phyloP scores from a whole-genome alignment of 2,113 vertebrate species.

The Chrysochloris asiatica region DNA sequence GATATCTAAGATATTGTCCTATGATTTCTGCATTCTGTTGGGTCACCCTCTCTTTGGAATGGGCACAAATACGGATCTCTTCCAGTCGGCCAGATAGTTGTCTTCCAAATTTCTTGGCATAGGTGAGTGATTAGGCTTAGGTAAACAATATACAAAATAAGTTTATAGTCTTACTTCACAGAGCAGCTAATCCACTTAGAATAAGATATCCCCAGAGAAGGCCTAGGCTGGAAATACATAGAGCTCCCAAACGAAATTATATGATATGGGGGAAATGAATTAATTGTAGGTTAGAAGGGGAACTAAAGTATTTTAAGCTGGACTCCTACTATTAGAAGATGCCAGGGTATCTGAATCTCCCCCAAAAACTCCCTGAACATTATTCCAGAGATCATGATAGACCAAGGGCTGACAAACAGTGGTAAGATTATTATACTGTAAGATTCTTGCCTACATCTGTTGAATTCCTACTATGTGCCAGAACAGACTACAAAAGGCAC shows the following conservation, averaged over 20 bases:
- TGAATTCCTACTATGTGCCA: not conserved
- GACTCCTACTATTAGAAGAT: not conserved
- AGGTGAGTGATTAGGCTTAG: constrained; percentile 54
- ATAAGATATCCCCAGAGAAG: constrained; percentile 46
- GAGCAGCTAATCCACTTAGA: constrained; percentile 62
- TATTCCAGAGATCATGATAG: not conserved
- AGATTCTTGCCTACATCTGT: not conserved
- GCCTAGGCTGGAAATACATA: not conserved
- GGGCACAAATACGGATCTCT: no score
- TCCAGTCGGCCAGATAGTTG: no score
- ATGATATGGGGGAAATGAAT: constrained; percentile 28
- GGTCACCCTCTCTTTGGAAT: no score
- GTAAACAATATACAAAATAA: constrained; percentile 65
- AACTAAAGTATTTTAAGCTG: not conserved
- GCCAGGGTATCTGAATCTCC: not conserved
- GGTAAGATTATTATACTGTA: not conserved
- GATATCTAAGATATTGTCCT: no score
- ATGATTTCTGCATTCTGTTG: no score
- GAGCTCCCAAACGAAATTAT: constrained; percentile 43
- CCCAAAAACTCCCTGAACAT: not conserved
- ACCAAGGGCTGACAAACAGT: not conserved
- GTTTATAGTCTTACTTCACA: constrained; percentile 55
- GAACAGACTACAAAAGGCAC: not conserved
- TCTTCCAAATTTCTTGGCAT: no score
- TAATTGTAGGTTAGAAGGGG: constrained; percentile 2